Evolutionary conservation across 2,888 invertebrate species (phyloP).

Genomic region (Sesamia inferens): DNA sequence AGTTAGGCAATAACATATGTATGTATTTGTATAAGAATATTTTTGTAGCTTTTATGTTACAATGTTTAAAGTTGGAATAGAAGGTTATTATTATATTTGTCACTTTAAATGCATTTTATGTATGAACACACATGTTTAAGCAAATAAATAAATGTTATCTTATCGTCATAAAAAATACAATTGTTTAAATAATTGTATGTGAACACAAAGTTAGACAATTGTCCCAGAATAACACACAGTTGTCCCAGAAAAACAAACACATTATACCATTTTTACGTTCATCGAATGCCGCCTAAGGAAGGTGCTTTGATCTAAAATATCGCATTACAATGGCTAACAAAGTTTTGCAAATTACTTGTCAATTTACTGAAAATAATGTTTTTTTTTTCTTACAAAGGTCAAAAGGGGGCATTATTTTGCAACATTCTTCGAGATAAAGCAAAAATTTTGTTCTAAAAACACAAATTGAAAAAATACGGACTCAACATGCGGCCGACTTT

Average conservation of each 20-base stretch:
- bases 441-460: background rate
- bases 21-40: too few species aligned
- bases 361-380: conserved; percentile 42
- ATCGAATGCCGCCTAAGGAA: conserved; percentile 27
- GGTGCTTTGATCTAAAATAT: conserved; percentile 50
- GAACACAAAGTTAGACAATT: conserved; percentile 12
- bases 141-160: too few species aligned
- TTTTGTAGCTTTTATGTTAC: too few species aligned
- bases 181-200: conserved; percentile 11
- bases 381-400: conserved; percentile 9
- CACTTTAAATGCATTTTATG: too few species aligned
- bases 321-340: conserved; percentile 28
- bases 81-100: too few species aligned
- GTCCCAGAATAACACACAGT: conserved; percentile 13
- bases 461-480: too few species aligned
- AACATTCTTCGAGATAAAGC: background rate
- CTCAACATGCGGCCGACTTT: background rate
- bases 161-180: conserved; percentile 12
- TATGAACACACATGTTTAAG: too few species aligned
- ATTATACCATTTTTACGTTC: conserved; percentile 15
- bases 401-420: background rate
- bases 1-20: too few species aligned
- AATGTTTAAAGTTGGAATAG: too few species aligned
- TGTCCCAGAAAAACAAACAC: conserved; percentile 23
- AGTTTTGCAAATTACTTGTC: conserved; percentile 39